Percentiles rank a stretch among this genome's conserved stretches.
Evolutionary conservation across 2,888 invertebrate species (phyloP).

Genomic region (Encarsia formosa): DNA sequence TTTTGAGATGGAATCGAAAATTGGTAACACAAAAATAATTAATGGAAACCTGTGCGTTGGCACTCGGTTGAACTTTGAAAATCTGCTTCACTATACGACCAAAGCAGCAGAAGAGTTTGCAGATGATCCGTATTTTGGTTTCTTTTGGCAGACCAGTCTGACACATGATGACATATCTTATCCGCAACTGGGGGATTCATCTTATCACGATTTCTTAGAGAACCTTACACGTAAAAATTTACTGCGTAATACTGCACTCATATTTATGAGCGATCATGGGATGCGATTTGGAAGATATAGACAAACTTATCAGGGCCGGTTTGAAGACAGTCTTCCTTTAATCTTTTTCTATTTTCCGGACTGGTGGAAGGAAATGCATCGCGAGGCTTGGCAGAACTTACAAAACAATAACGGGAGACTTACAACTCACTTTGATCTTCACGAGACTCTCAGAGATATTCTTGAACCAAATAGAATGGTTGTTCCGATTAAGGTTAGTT

Average conservation of each 20-base stretch:
- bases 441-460: constrained; percentile 73
- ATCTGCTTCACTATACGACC: constrained; percentile 67
- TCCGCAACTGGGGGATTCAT: constrained; percentile 69
- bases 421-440: constrained; percentile 81
- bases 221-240: constrained; percentile 53
- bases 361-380: constrained; percentile 65
- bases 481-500: too few species aligned
- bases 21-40: constrained; percentile 62
- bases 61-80: constrained; percentile 64
- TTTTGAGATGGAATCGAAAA: constrained; percentile 62
- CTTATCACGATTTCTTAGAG: constrained; percentile 59
- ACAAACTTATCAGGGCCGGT: constrained; percentile 75
- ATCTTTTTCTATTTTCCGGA: constrained; percentile 69
- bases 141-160: constrained; percentile 79
- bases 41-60: constrained; percentile 72
- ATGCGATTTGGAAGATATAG: constrained; percentile 82
- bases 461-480: constrained; percentile 55
- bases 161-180: constrained; percentile 82
- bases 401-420: constrained; percentile 64
- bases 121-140: constrained; percentile 67
- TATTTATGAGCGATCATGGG: constrained; percentile 87
- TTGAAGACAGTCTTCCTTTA: constrained; percentile 86
- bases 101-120: constrained; percentile 62
- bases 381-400: constrained; percentile 62
- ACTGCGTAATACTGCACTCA: constrained; percentile 64